Evolutionary conservation across 2,888 invertebrate species (phyloP).

Genomic region (Agonopterix subpropinquella): DNA sequence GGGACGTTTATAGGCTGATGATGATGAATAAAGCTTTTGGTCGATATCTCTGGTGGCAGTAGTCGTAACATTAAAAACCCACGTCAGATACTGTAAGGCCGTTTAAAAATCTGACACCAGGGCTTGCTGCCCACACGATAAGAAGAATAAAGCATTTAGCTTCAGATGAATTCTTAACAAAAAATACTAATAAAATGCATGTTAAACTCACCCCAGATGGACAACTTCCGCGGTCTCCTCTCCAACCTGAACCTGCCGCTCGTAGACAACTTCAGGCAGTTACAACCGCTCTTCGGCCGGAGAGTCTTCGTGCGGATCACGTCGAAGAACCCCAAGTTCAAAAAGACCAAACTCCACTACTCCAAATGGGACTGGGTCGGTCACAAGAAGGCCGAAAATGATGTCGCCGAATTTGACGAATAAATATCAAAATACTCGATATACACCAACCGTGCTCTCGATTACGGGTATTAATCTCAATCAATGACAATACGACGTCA

Average conservation of each 20-base stretch:
- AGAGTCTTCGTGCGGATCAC: constrained; percentile 80
- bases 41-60: too few species aligned
- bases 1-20: too few species aligned
- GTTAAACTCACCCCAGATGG: constrained; percentile 61
- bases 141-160: too few species aligned
- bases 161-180: too few species aligned
- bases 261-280: constrained; percentile 81
- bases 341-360: constrained; percentile 75
- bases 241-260: constrained; percentile 78
- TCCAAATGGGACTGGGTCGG: constrained; percentile 80
- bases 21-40: too few species aligned
- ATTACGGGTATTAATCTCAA: constrained; percentile 37
- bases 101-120: too few species aligned
- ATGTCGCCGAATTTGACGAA: constrained; percentile 63
- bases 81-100: too few species aligned
- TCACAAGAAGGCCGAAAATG: constrained; percentile 67
- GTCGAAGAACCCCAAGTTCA: constrained; percentile 72
- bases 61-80: too few species aligned
- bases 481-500: neutral
- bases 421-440: constrained; percentile 21
- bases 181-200: neutral
- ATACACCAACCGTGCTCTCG: constrained; percentile 12
- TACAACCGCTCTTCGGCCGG: constrained; percentile 81
- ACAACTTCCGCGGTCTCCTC: constrained; percentile 78
- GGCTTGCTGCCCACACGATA: too few species aligned